Evolutionary conservation across 2,888 invertebrate genomes (phyloP), one percentile per base, ranked within the genome.

Genomic region (Dexiosoma caninum): DNA sequence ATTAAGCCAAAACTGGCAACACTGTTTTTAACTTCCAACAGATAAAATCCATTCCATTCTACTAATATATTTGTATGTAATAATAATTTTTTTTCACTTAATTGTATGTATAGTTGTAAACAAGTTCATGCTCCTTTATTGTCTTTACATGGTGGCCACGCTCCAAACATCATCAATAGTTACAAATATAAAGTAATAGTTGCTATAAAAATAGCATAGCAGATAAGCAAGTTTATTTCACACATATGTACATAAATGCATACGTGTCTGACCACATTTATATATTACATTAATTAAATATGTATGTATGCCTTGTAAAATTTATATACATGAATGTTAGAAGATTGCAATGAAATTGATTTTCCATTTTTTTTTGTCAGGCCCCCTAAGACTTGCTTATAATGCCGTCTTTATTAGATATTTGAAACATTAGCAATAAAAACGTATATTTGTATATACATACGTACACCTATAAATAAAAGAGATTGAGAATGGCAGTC

Each of bases 341-440:
- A 55, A 8, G 27, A 16, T 21, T 37, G 51, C 57, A 75, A 53
- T 64, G 53, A 42, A 74, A 66, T 75, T 76, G 40, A 80, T 72
- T 76, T 57, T 55, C 66, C 71, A 67, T 75, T 67, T 75, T 16
- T n/a, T 49, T 57, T 66, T 59, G 32, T 64, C 30, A 32, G 40
- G 46, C 44, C 44, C 55, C 44, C 16, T 53, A 53, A n/a, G 42
- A 67, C 21, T 57, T 69, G 64, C 59, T 74, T 79, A 62, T 66
- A 23, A 60, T 60, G 44, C 46, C 21, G 19, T 37, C 46, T 76
- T 75, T 66, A 72, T 76, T 67, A 80, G 66, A 71, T 64, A 76
- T 72, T 67, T 57, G 55, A 75, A 49, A 72, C 16, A 62, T 53
- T 72, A 72, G 55, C 60, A 70, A 55, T 46, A 66, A 62, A 10